Conservation (phyloP, 2,797 vertebrate species). For the Spatula clypeata region DNA sequence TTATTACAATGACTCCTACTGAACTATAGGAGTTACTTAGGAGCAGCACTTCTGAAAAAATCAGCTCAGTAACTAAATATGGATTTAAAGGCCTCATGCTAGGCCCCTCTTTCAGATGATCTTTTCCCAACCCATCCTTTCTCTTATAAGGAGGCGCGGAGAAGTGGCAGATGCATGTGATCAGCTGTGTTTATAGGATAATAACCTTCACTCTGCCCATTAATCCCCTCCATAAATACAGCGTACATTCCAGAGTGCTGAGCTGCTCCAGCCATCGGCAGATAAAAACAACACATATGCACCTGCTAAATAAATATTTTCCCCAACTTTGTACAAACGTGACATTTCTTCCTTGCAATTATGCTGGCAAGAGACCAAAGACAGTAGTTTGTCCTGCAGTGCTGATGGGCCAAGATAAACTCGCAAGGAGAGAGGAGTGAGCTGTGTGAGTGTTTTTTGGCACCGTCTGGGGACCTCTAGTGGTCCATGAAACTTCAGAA, state of each 20-base stretch:
- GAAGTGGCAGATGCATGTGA: not conserved
- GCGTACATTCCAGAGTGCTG: conserved; percentile 6
- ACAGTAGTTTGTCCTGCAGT: not conserved
- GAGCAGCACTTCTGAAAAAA: not conserved
- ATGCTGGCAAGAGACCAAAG: not conserved
- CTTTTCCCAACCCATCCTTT: not conserved
- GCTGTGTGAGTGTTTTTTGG: not conserved
- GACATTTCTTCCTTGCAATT: not conserved
- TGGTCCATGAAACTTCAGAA: not conserved
- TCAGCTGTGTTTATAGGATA: not conserved
- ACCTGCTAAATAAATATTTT: conserved; percentile 38
- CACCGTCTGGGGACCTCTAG: not conserved
- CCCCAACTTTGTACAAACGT: not conserved
- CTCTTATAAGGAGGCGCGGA: not conserved
- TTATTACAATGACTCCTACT: not conserved
- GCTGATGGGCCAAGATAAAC: accelerated
- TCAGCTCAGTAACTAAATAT: not conserved
- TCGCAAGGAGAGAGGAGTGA: not conserved
- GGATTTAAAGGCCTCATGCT: not conserved
- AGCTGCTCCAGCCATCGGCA: not conserved
- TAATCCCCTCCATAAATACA: not conserved
- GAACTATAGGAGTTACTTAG: not conserved
- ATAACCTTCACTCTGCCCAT: not conserved
- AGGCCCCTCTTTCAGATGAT: not conserved
- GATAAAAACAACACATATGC: not conserved